Evolutionary conservation across 1,140 invertebrate genomes (phyloP).

Genomic region (Musca domestica): DNA sequence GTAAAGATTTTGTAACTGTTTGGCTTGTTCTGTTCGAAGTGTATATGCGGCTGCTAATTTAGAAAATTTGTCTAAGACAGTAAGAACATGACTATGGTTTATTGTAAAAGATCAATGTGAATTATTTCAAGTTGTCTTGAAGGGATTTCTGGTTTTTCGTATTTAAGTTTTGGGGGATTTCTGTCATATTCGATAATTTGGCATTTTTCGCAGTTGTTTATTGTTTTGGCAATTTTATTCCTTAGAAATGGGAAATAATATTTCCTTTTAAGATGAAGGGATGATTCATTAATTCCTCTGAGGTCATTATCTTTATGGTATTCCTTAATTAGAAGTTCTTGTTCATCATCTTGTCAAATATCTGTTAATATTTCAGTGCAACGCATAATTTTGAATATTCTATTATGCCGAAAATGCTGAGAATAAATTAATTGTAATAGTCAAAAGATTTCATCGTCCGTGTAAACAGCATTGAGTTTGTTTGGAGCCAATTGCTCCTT

Average conservation of each 20-base stretch:
- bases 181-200: not conserved
- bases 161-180: not conserved
- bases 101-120: not conserved
- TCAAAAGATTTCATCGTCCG: too few relatives aligned
- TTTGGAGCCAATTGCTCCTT: too few relatives aligned
- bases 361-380: too few relatives aligned
- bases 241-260: not conserved
- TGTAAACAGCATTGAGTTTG: too few relatives aligned
- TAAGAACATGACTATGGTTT: not conserved
- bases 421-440: too few relatives aligned
- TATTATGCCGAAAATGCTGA: too few relatives aligned
- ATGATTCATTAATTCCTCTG: conserved; percentile 18
- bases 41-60: too few relatives aligned
- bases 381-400: too few relatives aligned
- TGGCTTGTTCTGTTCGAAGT: not conserved
- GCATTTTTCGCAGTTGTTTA: not conserved
- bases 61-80: too few relatives aligned
- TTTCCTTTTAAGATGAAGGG: not conserved
- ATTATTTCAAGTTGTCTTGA: not conserved
- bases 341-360: too few relatives aligned
- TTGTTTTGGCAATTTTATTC: not conserved
- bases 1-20: not conserved
- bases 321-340: too few relatives aligned
- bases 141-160: not conserved
- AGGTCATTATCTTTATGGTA: not conserved